These are phyloP conservation scores for Torymus tubicola DNA, from an alignment of 2,888 invertebrate species.

Conservation along the genomic window DNA sequence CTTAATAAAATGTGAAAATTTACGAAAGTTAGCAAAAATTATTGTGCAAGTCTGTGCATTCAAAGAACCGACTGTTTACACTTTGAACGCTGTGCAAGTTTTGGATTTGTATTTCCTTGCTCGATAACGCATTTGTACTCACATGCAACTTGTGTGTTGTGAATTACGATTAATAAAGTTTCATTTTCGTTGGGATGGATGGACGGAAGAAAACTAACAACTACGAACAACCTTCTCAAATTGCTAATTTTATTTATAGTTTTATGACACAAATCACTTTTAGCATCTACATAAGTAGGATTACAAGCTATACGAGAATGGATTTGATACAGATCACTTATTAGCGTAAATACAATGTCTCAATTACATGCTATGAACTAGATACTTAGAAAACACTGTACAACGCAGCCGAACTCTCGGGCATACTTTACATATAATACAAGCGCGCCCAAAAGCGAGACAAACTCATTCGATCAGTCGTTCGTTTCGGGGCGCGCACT, in stretches of 20 bases:
- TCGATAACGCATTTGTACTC: constrained; percentile 2
- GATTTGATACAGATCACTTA: constrained; percentile 77
- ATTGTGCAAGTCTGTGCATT: constrained; percentile 67
- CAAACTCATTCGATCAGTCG: constrained; percentile 55
- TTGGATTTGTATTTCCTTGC: constrained; percentile 68
- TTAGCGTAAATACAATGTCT: constrained; percentile 76
- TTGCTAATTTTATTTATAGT: constrained; percentile 76
- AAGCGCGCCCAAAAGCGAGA: constrained; percentile 67
- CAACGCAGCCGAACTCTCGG: constrained; percentile 75
- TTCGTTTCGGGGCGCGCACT: constrained; percentile 56
- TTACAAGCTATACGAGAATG: constrained; percentile 76
- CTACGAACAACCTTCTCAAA: constrained; percentile 70
- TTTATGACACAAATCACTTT: constrained; percentile 77
- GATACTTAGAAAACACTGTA: constrained; percentile 77
- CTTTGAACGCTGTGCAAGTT: constrained; percentile 69
- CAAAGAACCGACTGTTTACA: constrained; percentile 68
- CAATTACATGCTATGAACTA: constrained; percentile 76
- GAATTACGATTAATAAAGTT: no score
- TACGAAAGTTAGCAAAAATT: constrained; percentile 64
- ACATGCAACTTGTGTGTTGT: no score
- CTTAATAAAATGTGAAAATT: constrained; percentile 66
- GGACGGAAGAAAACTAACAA: constrained; percentile 36
- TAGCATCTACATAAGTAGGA: constrained; percentile 76
- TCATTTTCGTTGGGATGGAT: not conserved
- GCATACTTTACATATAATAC: constrained; percentile 76